phyloP scores from a whole-genome alignment of 2,797 vertebrate species.

The Sebastes hopkinsi region DNA sequence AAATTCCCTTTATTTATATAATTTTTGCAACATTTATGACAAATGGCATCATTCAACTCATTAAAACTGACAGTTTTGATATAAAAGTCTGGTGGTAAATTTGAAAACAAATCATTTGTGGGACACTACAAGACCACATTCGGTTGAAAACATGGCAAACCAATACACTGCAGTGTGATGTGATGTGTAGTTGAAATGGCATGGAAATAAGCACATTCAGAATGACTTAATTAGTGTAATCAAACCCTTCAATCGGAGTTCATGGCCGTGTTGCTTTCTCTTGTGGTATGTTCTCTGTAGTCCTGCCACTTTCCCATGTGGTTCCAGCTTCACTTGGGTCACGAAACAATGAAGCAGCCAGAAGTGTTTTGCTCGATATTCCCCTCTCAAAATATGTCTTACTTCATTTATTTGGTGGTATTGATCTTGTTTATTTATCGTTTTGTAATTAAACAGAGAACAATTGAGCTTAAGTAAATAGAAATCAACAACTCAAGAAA shows the following conservation, averaged over 20 bases:
- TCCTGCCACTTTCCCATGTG: conserved; percentile 30
- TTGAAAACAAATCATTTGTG: background rate
- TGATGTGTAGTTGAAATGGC: conserved; percentile 25
- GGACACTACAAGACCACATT: background rate
- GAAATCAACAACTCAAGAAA: conserved; percentile 74
- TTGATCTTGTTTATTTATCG: conserved; percentile 75
- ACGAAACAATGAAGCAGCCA: conserved; percentile 46
- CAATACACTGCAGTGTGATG: conserved; percentile 21
- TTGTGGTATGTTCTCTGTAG: conserved; percentile 24
- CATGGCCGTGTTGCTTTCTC: conserved; percentile 24
- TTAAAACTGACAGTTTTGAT: background rate
- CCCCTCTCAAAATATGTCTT: conserved; percentile 51
- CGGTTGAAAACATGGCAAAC: conserved; percentile 16
- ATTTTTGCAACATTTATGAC: background rate
- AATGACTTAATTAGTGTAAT: conserved; percentile 46
- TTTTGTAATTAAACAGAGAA: conserved; percentile 75
- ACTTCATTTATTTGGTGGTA: conserved; percentile 67
- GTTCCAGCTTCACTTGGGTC: conserved; percentile 46
- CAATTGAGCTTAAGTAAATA: conserved; percentile 75
- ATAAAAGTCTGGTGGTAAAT: background rate
- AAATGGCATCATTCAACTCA: background rate
- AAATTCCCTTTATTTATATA: background rate
- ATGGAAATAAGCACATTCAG: conserved; percentile 53
- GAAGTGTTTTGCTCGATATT: conserved; percentile 56
- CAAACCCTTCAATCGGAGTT: conserved; percentile 41